A percentile compares a stretch with the other conserved stretches of the same genome.
Conservation (phyloP, 2,888 invertebrate genomes). For the Clostera curtula region DNA sequence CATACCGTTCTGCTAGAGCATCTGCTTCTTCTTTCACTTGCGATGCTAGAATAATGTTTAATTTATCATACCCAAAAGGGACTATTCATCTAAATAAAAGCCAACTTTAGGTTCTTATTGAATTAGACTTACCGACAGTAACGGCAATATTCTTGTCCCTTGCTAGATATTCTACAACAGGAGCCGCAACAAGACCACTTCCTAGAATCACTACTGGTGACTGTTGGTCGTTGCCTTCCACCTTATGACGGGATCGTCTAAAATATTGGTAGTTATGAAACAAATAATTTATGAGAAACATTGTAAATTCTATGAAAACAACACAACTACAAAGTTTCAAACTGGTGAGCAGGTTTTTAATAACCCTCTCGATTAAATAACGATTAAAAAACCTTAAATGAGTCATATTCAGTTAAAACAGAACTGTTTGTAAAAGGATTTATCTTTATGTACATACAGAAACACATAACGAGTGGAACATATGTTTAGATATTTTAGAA, state of each 20-base stretch:
- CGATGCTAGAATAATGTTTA: conserved; percentile 71
- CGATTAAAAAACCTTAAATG: conserved; percentile 4
- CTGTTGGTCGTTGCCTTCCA: conserved; percentile 77
- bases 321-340: too few relatives aligned
- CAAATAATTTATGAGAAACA: not conserved
- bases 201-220: conserved; percentile 92
- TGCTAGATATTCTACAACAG: conserved; percentile 94
- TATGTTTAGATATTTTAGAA: too few relatives aligned
- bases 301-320: too few relatives aligned
- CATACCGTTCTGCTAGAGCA: conserved; percentile 83
- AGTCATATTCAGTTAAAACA: not conserved
- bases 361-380: conserved; percentile 1
- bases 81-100: not conserved
- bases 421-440: too few relatives aligned
- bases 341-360: too few relatives aligned
- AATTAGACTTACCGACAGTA: conserved; percentile 78
- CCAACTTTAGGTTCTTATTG: not conserved
- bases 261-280: conserved; percentile 11
- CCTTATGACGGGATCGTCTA: conserved; percentile 83
- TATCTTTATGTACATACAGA: too few relatives aligned
- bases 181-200: conserved; percentile 95
- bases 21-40: conserved; percentile 93
- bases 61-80: not conserved
- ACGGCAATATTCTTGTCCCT: conserved; percentile 87
- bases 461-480: too few relatives aligned